Evolutionary conservation across 2,113 vertebrate genomes (phyloP).

Genomic region (Dasyornis broadbenti): DNA sequence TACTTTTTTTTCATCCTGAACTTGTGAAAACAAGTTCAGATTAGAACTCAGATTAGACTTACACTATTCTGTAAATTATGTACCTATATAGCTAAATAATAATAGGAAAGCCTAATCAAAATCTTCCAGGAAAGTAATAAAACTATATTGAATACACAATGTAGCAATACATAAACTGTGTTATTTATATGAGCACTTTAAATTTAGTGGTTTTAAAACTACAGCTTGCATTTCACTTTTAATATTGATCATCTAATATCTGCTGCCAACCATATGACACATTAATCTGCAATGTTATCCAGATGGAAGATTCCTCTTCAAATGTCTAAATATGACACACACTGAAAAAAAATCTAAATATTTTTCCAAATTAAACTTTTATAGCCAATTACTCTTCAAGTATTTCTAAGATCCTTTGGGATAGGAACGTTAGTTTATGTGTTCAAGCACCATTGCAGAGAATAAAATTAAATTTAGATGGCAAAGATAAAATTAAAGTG

Average conservation of each 20-base stretch:
- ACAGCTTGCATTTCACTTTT: background rate
- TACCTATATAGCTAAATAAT: background rate
- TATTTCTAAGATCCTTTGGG: background rate
- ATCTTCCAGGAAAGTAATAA: background rate
- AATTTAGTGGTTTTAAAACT: background rate
- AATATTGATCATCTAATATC: background rate
- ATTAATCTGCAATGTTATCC: background rate
- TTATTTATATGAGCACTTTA: background rate
- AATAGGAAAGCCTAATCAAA: background rate
- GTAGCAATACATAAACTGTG: background rate
- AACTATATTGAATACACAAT: background rate
- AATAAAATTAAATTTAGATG: background rate
- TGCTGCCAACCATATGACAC: background rate
- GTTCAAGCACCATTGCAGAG: background rate
- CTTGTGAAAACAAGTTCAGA: background rate
- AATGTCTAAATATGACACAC: background rate
- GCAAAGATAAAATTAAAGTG: background rate
- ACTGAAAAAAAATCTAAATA: background rate
- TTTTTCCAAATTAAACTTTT: conserved; percentile 15
- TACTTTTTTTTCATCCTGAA: background rate
- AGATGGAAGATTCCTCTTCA: background rate
- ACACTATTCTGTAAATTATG: background rate
- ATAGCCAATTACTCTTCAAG: background rate
- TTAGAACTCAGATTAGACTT: background rate
- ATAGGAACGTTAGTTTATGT: background rate